Conservation (phyloP, 2,113 vertebrate species). For the Larimichthys polyactis region DNA sequence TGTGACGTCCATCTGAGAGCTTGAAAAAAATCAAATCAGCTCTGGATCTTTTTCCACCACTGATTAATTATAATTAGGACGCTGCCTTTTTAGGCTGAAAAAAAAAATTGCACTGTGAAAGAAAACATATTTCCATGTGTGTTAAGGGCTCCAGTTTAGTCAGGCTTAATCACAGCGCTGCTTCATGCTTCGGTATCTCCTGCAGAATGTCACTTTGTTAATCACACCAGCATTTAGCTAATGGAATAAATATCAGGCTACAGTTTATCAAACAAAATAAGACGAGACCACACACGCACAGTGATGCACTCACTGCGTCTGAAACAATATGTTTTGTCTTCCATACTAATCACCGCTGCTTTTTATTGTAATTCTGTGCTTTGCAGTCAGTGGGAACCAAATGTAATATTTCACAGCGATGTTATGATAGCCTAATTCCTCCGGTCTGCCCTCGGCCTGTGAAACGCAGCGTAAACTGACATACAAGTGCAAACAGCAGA, state of each 20-base stretch:
- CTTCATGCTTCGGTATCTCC: background rate
- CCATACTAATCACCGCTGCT: constrained; percentile 37
- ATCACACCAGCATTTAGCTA: constrained; percentile 10
- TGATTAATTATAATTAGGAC: background rate
- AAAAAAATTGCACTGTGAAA: background rate
- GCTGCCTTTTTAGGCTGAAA: background rate
- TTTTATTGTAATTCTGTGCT: constrained; percentile 47
- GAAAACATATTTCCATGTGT: constrained; percentile 2
- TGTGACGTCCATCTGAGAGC: background rate
- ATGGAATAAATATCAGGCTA: constrained; percentile 27
- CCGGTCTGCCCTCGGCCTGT: constrained; percentile 35
- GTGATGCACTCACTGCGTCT: constrained; percentile 13
- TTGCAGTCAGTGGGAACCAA: constrained; percentile 57
- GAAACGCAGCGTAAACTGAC: constrained; percentile 50
- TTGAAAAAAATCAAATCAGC: background rate
- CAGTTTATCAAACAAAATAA: constrained; percentile 27
- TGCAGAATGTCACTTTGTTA: constrained; percentile 3
- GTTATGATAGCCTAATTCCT: constrained; percentile 68
- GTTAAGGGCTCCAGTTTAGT: background rate
- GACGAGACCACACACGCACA: constrained; percentile 60
- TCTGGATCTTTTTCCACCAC: background rate
- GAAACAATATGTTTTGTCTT: constrained; percentile 60
- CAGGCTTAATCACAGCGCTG: background rate
- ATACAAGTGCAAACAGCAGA: constrained; percentile 45
- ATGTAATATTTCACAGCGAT: constrained; percentile 58